Evolutionary conservation across 1,140 invertebrate genomes (phyloP).

Genomic region (Grapholita molesta): DNA sequence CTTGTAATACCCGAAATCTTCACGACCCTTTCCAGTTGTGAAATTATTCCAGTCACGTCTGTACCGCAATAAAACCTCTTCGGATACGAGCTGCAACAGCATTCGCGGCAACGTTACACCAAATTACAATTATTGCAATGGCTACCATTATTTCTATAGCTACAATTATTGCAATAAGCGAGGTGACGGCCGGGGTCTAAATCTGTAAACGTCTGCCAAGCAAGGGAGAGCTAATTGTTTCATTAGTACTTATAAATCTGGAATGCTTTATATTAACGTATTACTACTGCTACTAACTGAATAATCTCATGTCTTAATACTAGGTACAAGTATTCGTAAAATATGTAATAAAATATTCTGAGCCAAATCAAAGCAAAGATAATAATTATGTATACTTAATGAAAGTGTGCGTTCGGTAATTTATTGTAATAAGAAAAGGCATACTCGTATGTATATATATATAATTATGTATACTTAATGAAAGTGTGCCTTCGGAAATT

Average conservation of each 20-base stretch:
- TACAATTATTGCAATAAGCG: background rate
- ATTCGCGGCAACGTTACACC: constrained; percentile 11
- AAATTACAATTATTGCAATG: constrained; percentile 13
- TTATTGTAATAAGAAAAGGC: no score
- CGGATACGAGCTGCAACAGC: constrained; percentile 12
- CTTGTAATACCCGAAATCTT: constrained; percentile 14
- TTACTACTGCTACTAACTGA: background rate
- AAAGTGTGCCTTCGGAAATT: no score
- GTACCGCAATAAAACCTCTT: constrained; percentile 9
- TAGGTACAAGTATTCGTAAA: no score
- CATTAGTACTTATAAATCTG: background rate
- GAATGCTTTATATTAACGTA: background rate
- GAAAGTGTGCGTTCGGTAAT: no score
- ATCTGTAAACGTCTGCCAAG: background rate
- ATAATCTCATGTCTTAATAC: background rate
- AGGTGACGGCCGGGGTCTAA: background rate
- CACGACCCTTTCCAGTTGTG: constrained; percentile 1
- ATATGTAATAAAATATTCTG: no score
- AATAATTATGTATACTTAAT: no score
- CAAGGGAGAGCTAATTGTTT: background rate
- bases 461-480: no score
- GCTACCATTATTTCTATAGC: background rate
- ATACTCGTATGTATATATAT: no score
- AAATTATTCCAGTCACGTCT: constrained; percentile 9
- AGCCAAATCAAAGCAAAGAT: no score